A percentile compares a stretch with the other conserved stretches of the same genome.
Conservation (phyloP, 2,888 invertebrate genomes). For the Ormia ochracea region DNA sequence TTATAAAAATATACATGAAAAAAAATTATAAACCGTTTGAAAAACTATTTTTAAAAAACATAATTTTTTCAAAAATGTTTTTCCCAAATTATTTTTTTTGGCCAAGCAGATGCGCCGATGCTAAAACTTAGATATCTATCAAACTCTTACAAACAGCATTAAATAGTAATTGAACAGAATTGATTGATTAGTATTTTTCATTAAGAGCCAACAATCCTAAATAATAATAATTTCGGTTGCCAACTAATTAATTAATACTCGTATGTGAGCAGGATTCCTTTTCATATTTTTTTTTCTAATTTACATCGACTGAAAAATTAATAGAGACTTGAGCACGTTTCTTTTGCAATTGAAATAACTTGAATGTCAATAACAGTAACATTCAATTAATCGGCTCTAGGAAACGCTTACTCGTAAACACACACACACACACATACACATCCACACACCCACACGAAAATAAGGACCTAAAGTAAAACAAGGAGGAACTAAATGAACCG, state of each 20-base stretch:
- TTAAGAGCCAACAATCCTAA: constrained; percentile 25
- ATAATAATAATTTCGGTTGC: constrained; percentile 14
- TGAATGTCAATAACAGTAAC: constrained; percentile 63
- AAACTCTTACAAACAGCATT: too few species aligned
- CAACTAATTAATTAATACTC: constrained; percentile 45
- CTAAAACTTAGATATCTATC: too few species aligned
- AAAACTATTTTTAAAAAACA: too few species aligned
- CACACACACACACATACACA: neutral
- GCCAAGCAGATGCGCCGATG: too few species aligned
- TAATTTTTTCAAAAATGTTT: too few species aligned
- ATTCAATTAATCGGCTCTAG: constrained; percentile 57
- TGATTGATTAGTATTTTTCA: constrained; percentile 50
- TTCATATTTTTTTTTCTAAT: neutral
- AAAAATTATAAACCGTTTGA: too few species aligned
- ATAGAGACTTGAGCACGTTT: constrained; percentile 60
- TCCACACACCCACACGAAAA: neutral
- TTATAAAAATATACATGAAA: too few species aligned
- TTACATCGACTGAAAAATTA: constrained; percentile 11
- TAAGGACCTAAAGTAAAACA: too few species aligned
- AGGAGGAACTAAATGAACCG: constrained; percentile 48
- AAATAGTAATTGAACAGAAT: constrained; percentile 42
- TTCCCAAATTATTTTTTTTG: too few species aligned
- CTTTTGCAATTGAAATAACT: constrained; percentile 56
- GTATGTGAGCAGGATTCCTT: neutral
- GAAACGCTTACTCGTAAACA: neutral